phyloP scores from a whole-genome alignment of 1,140 invertebrate species.

The Drosophila lini region DNA sequence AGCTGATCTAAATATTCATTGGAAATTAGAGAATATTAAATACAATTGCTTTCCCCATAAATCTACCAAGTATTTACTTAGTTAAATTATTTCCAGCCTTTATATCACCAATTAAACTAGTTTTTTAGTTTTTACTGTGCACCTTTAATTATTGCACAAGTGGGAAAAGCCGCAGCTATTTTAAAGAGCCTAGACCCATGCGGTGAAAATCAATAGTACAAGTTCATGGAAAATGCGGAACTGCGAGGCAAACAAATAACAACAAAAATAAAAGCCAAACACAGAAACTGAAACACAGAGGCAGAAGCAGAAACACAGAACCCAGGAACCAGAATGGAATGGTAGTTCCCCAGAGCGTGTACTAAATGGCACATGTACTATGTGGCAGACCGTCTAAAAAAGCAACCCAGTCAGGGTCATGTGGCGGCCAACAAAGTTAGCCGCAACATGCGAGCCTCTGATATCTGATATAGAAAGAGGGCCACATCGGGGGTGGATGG shows the following conservation, averaged over 20 bases:
- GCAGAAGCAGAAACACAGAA: background rate
- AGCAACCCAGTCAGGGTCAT: constrained; percentile 44
- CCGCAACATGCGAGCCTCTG: constrained; percentile 54
- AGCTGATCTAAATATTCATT: background rate
- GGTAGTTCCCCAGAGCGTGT: constrained; percentile 31
- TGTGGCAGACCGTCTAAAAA: constrained; percentile 9
- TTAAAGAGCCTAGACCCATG: constrained; percentile 27
- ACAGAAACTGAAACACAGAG: constrained; percentile 18
- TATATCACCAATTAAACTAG: background rate
- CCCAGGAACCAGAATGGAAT: constrained; percentile 18
- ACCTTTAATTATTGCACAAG: constrained; percentile 49
- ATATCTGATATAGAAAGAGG: constrained; percentile 41
- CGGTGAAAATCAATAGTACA: constrained; percentile 75
- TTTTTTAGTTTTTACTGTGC: constrained; percentile 8
- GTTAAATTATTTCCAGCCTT: too few relatives aligned
- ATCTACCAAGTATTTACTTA: background rate
- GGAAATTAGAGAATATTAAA: background rate
- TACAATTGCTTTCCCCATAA: background rate
- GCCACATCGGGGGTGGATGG: constrained; percentile 2
- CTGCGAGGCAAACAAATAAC: constrained; percentile 29
- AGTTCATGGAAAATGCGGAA: constrained; percentile 74
- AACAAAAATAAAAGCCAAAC: constrained; percentile 25
- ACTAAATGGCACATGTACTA: constrained; percentile 44
- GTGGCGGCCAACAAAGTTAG: constrained; percentile 36
- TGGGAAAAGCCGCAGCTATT: constrained; percentile 46